A percentile compares a stretch with the other conserved stretches of the same genome.
phyloP scores from a whole-genome alignment of 2,888 invertebrate genomes.

The Glomeris marginata region DNA sequence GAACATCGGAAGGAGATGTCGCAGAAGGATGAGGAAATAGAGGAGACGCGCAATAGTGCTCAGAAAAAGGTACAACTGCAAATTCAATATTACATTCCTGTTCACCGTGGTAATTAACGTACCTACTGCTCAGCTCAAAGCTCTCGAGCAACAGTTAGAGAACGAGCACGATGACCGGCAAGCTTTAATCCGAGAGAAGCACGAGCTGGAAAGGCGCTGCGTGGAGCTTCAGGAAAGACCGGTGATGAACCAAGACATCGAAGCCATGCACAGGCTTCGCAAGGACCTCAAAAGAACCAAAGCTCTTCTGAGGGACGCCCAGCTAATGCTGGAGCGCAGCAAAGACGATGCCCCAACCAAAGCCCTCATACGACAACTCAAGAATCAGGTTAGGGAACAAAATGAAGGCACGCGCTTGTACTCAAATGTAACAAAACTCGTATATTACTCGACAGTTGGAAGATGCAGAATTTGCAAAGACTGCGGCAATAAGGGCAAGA shows the following conservation, averaged over 20 bases:
- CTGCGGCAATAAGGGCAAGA: slow-evolving; percentile 69
- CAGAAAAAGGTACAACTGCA: slow-evolving; percentile 58
- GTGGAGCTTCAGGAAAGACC: slow-evolving; percentile 53
- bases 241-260: slow-evolving; percentile 27
- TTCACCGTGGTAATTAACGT: too few relatives aligned
- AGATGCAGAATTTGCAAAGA: slow-evolving; percentile 72
- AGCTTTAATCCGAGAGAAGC: slow-evolving; percentile 66
- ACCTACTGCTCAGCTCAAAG: slow-evolving; percentile 43
- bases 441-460: slow-evolving; percentile 47
- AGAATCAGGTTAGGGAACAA: slow-evolving; percentile 44
- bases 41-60: slow-evolving; percentile 74
- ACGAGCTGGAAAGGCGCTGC: slow-evolving; percentile 74
- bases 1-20: slow-evolving; percentile 78
- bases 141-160: slow-evolving; percentile 78
- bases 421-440: neutral
- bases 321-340: slow-evolving; percentile 73
- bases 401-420: neutral
- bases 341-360: slow-evolving; percentile 75
- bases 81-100: neutral
- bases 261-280: slow-evolving; percentile 38
- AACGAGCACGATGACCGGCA: slow-evolving; percentile 87
- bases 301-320: slow-evolving; percentile 78
- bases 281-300: slow-evolving; percentile 78
- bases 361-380: slow-evolving; percentile 54
- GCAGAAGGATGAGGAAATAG: slow-evolving; percentile 82